Conservation (phyloP, 2,888 invertebrate species). For the Glaucopsyche alexis region DNA sequence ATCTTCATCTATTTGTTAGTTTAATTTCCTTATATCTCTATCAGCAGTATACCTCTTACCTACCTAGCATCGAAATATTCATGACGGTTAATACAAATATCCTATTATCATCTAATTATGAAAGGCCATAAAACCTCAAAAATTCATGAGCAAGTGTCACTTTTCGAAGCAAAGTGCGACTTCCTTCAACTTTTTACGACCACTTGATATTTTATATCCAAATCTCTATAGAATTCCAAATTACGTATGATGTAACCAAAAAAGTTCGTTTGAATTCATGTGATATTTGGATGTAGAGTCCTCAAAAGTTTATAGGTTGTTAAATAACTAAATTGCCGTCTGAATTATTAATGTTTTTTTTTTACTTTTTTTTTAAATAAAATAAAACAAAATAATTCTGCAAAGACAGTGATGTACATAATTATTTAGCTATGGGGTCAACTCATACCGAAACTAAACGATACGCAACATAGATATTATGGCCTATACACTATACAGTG, state of each 20-base stretch:
- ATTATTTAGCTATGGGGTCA: too few species aligned
- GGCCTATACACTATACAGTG: too few species aligned
- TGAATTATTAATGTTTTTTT: background rate
- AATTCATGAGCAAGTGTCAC: conserved; percentile 38
- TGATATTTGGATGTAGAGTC: background rate
- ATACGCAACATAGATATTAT: too few species aligned
- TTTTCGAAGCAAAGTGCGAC: conserved; percentile 39
- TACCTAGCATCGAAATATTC: background rate
- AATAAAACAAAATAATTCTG: too few species aligned
- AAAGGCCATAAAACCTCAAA: conserved; percentile 31
- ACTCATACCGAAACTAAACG: too few species aligned
- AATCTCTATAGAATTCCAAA: conserved; percentile 10
- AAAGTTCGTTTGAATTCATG: background rate
- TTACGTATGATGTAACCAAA: background rate
- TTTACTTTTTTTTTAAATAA: too few species aligned
- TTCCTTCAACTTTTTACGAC: conserved; percentile 37
- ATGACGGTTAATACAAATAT: conserved; percentile 27
- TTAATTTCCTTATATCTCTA: too few species aligned
- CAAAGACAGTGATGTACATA: too few species aligned
- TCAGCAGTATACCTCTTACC: too few species aligned
- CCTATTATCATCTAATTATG: conserved; percentile 36
- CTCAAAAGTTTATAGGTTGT: background rate
- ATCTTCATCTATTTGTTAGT: too few species aligned
- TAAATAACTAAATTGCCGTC: background rate
- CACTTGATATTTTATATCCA: conserved; percentile 24